These are phyloP conservation scores for Scotopteryx bipunctaria DNA, from an alignment of 2,888 invertebrate species.

Conservation along the genomic window DNA sequence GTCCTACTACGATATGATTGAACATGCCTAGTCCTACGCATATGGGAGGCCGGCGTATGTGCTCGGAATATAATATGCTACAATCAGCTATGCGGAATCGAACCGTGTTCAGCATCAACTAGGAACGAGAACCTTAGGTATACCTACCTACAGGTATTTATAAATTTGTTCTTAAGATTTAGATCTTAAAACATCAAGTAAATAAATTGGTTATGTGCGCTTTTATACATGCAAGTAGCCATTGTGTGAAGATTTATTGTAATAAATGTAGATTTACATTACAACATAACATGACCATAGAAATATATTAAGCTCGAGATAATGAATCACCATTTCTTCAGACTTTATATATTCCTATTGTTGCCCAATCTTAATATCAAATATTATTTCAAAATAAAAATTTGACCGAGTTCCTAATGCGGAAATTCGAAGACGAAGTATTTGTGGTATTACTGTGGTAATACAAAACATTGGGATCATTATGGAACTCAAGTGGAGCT, in stretches of 20 bases:
- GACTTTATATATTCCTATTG: too few species aligned
- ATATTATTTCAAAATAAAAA: conserved; percentile 18
- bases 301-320: conserved; percentile 2
- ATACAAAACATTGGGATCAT: too few species aligned
- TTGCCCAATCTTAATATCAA: conserved; percentile 25
- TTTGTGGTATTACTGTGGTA: too few species aligned
- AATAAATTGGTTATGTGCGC: conserved; percentile 25
- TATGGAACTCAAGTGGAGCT: too few species aligned
- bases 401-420: too few species aligned
- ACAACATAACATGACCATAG: conserved; percentile 6
- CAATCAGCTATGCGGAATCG: conserved; percentile 56
- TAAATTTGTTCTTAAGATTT: conserved; percentile 10
- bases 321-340: too few species aligned
- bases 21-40: conserved; percentile 32
- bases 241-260: conserved; percentile 35
- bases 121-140: conserved; percentile 25
- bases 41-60: conserved; percentile 40
- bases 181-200: conserved; percentile 9
- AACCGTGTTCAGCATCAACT: conserved; percentile 48
- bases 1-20: conserved; percentile 29
- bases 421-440: too few species aligned
- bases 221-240: conserved; percentile 24
- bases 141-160: conserved; percentile 41
- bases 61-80: conserved; percentile 48
- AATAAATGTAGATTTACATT: conserved; percentile 29